These are phyloP conservation scores for Rhabdornis inornatus DNA, from an alignment of 2,113 vertebrate genomes.

Conservation along the genomic window DNA sequence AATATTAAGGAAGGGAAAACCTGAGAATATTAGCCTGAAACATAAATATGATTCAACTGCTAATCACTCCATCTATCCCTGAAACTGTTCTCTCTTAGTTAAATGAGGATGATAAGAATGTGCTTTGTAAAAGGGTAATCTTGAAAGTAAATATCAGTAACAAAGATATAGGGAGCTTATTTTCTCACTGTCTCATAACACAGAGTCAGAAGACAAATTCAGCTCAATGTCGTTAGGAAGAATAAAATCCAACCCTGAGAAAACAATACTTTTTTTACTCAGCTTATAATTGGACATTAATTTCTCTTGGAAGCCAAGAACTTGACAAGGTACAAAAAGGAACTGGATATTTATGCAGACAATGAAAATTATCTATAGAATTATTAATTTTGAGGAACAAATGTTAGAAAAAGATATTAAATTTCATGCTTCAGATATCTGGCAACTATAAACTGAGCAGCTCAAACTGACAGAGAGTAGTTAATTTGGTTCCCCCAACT, in stretches of 20 bases:
- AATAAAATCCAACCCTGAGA: background rate
- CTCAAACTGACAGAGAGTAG: background rate
- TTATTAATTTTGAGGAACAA: background rate
- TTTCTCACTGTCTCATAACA: constrained; percentile 1
- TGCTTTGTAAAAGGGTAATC: background rate
- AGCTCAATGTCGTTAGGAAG: background rate
- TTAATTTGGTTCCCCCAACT: background rate
- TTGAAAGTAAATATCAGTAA: background rate
- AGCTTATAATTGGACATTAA: background rate
- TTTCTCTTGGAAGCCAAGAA: background rate
- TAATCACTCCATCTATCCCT: background rate
- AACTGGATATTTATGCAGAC: background rate
- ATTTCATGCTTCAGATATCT: background rate
- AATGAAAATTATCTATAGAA: background rate
- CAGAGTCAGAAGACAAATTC: background rate
- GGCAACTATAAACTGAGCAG: background rate
- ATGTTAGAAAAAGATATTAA: background rate
- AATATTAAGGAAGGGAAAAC: background rate
- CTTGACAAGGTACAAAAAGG: background rate
- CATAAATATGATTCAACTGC: background rate
- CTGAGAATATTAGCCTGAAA: background rate
- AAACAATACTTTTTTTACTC: background rate
- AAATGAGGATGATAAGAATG: background rate
- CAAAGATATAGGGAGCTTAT: background rate
- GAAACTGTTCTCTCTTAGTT: background rate